These are phyloP conservation scores for Monopis laevigella DNA, from an alignment of 2,888 invertebrate species.

Conservation along the genomic window DNA sequence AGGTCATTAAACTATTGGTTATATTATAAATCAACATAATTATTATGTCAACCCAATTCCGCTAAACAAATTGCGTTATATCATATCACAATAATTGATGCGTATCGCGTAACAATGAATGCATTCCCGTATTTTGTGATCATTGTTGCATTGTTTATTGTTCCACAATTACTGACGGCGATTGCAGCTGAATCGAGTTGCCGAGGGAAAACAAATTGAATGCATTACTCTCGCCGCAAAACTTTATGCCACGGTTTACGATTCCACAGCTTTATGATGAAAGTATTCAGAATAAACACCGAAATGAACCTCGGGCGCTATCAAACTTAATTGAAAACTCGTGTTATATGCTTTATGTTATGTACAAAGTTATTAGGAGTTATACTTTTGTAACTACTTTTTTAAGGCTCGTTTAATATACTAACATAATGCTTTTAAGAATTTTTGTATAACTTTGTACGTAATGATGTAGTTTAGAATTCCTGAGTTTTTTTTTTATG, in stretches of 20 bases:
- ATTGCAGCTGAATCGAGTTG: slow-evolving; percentile 24
- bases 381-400: neutral
- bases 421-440: neutral
- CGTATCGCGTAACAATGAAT: slow-evolving; percentile 10
- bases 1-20: no score
- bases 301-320: slow-evolving; percentile 9
- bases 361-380: neutral
- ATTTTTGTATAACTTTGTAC: no score
- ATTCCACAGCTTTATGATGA: slow-evolving; percentile 11
- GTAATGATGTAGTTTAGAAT: no score
- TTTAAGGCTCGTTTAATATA: neutral
- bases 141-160: slow-evolving; percentile 45
- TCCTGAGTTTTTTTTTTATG: no score
- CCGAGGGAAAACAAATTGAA: slow-evolving; percentile 48
- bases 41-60: neutral
- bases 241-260: slow-evolving; percentile 26
- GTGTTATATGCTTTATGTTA: slow-evolving; percentile 5
- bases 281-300: slow-evolving; percentile 10
- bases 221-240: slow-evolving; percentile 33
- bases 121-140: slow-evolving; percentile 21
- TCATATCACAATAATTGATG: slow-evolving; percentile 7
- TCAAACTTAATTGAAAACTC: slow-evolving; percentile 11
- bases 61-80: slow-evolving; percentile 3
- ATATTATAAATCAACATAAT: neutral
- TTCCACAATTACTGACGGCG: slow-evolving; percentile 33